phyloP scores from a whole-genome alignment of 1,140 invertebrate genomes.

The Drosophila erecta region DNA sequence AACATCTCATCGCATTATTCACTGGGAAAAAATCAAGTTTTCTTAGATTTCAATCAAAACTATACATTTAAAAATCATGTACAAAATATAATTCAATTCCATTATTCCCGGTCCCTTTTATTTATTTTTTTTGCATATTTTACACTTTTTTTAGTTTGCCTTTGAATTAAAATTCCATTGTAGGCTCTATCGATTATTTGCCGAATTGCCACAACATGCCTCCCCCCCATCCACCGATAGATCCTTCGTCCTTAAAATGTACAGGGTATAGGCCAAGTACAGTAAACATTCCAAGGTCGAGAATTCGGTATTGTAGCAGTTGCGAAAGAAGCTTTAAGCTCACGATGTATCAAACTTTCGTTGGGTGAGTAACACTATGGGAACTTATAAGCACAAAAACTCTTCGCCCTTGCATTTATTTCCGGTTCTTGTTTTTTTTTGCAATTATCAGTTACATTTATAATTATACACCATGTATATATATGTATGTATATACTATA shows the following conservation, averaged over 20 bases:
- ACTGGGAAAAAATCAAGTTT: no score
- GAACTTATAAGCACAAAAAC: constrained; percentile 34
- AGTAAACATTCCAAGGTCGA: not conserved
- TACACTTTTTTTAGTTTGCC: constrained; percentile 32
- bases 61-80: no score
- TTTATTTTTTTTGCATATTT: constrained; percentile 9
- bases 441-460: constrained; percentile 51
- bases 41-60: no score
- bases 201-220: constrained; percentile 3
- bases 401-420: constrained; percentile 26
- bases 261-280: constrained; percentile 30
- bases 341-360: not conserved
- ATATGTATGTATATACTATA: constrained; percentile 31
- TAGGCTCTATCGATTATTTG: constrained; percentile 32
- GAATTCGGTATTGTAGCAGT: not conserved
- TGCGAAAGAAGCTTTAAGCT: not conserved
- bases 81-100: no score
- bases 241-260: constrained; percentile 12
- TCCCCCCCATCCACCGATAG: not conserved
- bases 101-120: not conserved
- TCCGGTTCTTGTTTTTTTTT: constrained; percentile 24
- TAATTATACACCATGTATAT: constrained; percentile 36
- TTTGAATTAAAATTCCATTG: constrained; percentile 11
- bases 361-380: constrained; percentile 2
- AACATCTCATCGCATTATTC: not conserved